Conservation (phyloP, 53 echinoderm and acorn worm species). For the Luidia sarsii region DNA sequence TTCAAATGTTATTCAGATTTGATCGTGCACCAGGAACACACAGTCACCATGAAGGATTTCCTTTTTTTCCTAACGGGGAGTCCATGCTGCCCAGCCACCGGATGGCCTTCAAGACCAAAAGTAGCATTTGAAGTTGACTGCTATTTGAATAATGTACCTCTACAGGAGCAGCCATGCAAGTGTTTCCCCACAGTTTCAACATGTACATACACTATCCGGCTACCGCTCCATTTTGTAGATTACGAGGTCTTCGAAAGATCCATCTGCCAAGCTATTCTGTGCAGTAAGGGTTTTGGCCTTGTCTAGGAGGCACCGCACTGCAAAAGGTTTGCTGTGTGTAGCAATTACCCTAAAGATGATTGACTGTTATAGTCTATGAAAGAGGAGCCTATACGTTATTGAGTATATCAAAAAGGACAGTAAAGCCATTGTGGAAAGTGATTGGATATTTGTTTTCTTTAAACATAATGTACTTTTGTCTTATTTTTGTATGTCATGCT, state of each 20-base stretch:
- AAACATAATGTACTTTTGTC: no score
- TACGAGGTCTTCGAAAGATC: not conserved
- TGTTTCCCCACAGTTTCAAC: conserved; percentile 2
- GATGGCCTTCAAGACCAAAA: not conserved
- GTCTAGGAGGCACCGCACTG: no score
- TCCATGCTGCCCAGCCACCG: conserved; percentile 4
- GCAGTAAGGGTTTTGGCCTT: not conserved
- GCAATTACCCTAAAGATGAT: no score
- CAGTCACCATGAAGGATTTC: not conserved
- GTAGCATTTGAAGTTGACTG: not conserved
- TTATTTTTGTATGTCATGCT: no score
- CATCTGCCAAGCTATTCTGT: conserved; percentile 2
- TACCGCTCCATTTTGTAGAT: not conserved
- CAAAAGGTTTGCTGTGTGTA: no score
- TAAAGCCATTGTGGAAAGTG: no score
- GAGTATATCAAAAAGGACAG: no score
- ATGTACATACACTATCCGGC: not conserved
- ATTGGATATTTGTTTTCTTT: no score
- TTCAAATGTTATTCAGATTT: not conserved
- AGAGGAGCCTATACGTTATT: no score
- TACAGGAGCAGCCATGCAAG: not conserved
- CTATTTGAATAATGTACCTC: not conserved
- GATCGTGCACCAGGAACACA: not conserved
- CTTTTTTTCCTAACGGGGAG: conserved; percentile 5
- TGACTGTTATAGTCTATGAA: no score